These are phyloP conservation scores for Vannuccia rotundouncinata DNA, from an alignment of 2,888 invertebrate genomes.

Conservation along the genomic window DNA sequence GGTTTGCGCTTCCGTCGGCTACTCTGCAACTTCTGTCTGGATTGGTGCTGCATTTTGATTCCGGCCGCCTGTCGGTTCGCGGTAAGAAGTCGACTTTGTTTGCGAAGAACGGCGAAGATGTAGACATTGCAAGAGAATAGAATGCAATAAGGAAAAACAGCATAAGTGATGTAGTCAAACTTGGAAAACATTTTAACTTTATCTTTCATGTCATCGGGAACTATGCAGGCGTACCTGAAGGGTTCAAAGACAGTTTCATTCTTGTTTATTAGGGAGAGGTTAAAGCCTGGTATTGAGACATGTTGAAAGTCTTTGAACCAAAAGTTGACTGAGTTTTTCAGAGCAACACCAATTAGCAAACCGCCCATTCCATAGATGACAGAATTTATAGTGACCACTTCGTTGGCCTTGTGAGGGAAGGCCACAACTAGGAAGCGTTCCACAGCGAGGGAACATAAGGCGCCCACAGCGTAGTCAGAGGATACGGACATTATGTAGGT, in stretches of 20 bases:
- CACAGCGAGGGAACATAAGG: constrained; percentile 38
- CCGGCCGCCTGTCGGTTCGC: constrained; percentile 3
- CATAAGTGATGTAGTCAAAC: constrained; percentile 38
- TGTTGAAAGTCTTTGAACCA: not conserved
- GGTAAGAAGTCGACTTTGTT: constrained; percentile 28
- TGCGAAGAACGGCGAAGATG: constrained; percentile 35
- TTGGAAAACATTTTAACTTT: constrained; percentile 37
- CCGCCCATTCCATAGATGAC: constrained; percentile 27
- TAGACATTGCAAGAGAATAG: constrained; percentile 41
- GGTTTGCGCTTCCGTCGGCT: constrained; percentile 37
- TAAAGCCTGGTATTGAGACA: too few relatives aligned
- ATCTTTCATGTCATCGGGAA: not conserved
- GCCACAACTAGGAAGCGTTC: constrained; percentile 40
- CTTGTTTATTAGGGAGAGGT: not conserved
- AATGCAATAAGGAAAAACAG: constrained; percentile 39
- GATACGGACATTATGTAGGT: constrained; percentile 14
- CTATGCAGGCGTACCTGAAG: not conserved
- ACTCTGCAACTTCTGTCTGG: not conserved
- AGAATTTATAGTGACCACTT: constrained; percentile 19
- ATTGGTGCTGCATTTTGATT: not conserved
- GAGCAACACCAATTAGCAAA: constrained; percentile 8
- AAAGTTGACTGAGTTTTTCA: constrained; percentile 31
- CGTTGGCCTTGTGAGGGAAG: constrained; percentile 38
- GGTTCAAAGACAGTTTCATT: not conserved
- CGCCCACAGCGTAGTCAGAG: constrained; percentile 37